phyloP scores from a whole-genome alignment of 2,113 vertebrate genomes.

The Nothobranchius kuhntae region DNA sequence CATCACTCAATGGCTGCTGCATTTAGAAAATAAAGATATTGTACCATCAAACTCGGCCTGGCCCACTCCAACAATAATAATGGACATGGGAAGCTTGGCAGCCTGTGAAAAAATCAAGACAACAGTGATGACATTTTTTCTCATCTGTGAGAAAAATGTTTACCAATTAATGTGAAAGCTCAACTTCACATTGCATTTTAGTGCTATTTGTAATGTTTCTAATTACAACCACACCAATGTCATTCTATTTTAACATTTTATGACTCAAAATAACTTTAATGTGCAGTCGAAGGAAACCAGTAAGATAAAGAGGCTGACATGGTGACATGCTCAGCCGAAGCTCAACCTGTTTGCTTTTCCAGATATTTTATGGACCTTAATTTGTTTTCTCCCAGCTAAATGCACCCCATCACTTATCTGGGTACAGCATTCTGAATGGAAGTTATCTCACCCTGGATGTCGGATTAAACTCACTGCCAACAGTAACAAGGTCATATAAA shows the following conservation, averaged over 20 bases:
- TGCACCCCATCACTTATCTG: constrained; percentile 20
- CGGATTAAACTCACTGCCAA: constrained; percentile 35
- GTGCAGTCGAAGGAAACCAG: not conserved
- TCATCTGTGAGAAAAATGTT: not conserved
- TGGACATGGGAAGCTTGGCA: constrained; percentile 76
- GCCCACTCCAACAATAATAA: constrained; percentile 78
- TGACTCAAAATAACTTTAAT: constrained; percentile 35
- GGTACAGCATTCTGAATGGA: constrained; percentile 18
- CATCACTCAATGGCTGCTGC: too few species aligned
- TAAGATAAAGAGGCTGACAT: not conserved
- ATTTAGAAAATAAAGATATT: not conserved
- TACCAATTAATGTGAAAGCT: too few species aligned
- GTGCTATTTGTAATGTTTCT: too few species aligned
- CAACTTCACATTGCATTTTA: too few species aligned
- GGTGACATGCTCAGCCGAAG: not conserved
- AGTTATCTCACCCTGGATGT: constrained; percentile 22
- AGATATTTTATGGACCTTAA: constrained; percentile 24
- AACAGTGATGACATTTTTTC: not conserved
- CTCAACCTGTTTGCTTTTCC: constrained; percentile 1
- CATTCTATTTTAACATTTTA: too few species aligned
- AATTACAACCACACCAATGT: not conserved
- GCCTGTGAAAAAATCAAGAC: constrained; percentile 55
- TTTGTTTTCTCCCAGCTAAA: constrained; percentile 22
- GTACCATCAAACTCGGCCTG: constrained; percentile 77
- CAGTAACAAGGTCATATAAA: constrained; percentile 8